Conservation (phyloP, 2,888 invertebrate genomes). For the Cabera pusaria region DNA sequence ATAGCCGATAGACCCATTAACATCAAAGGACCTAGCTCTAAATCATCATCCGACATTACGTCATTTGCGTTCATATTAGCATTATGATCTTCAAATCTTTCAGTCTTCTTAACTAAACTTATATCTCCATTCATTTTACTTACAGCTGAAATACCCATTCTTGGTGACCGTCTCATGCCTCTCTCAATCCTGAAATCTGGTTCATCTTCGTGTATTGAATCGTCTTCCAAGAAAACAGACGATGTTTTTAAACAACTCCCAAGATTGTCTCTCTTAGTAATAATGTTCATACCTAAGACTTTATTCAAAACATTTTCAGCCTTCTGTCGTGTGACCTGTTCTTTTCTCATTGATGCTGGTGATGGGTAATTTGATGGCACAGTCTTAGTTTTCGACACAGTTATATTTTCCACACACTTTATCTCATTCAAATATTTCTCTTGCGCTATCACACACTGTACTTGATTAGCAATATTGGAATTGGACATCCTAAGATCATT, state of each 20-base stretch:
- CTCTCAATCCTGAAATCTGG: constrained; percentile 69
- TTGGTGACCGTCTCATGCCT: constrained; percentile 68
- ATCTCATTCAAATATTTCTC: constrained; percentile 78
- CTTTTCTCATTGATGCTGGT: constrained; percentile 65
- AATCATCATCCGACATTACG: constrained; percentile 81
- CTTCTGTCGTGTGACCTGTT: constrained; percentile 73
- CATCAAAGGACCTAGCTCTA: constrained; percentile 85
- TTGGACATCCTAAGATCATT: constrained; percentile 77
- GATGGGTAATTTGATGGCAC: constrained; percentile 58
- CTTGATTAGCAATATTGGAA: constrained; percentile 74
- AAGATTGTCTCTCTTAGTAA: constrained; percentile 69
- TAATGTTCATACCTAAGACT: constrained; percentile 76
- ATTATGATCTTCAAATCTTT: constrained; percentile 61
- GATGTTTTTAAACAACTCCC: constrained; percentile 72
- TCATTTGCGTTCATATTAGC: constrained; percentile 57
- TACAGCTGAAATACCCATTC: constrained; percentile 75
- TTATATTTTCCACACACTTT: constrained; percentile 76
- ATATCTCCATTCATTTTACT: constrained; percentile 79
- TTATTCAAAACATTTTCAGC: constrained; percentile 76
- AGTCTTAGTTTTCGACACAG: constrained; percentile 66
- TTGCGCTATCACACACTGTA: constrained; percentile 80
- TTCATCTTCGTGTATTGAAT: constrained; percentile 69
- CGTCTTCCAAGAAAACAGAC: constrained; percentile 73
- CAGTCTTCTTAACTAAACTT: constrained; percentile 69
- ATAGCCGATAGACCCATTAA: constrained; percentile 86